Conservation (phyloP, 1,140 invertebrate genomes). For the Drosophila pallidifrons region DNA sequence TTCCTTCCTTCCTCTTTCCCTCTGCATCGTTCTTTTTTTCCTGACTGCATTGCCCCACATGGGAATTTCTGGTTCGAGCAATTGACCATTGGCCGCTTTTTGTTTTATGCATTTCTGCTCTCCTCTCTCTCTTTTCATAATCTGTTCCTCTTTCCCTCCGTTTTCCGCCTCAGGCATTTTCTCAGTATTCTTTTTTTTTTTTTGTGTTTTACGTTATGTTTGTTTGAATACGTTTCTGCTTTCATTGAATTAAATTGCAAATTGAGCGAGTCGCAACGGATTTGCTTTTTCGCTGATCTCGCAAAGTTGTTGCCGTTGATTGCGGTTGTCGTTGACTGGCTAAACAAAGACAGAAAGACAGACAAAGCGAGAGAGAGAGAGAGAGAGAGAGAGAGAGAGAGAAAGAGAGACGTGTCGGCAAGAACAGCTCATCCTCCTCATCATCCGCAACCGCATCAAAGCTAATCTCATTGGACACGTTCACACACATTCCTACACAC, state of each 20-base stretch:
- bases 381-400: not conserved
- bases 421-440: slow-evolving; percentile 47
- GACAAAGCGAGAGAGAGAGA: not conserved
- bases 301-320: slow-evolving; percentile 14
- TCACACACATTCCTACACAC: slow-evolving; percentile 20
- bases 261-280: slow-evolving; percentile 56
- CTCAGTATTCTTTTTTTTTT: slow-evolving; percentile 31
- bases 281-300: slow-evolving; percentile 49
- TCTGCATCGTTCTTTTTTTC: not conserved
- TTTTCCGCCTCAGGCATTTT: slow-evolving; percentile 18
- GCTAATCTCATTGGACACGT: slow-evolving; percentile 45
- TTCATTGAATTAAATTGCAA: slow-evolving; percentile 81
- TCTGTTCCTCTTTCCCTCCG: not conserved
- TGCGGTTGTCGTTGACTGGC: slow-evolving; percentile 11
- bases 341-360: slow-evolving; percentile 3
- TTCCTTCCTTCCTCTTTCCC: not conserved
- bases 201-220: slow-evolving; percentile 17
- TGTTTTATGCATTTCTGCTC: slow-evolving; percentile 28
- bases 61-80: not conserved
- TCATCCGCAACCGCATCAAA: slow-evolving; percentile 30
- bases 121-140: no score
- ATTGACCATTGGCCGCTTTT: slow-evolving; percentile 30
- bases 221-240: slow-evolving; percentile 31
- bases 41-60: slow-evolving; percentile 8
- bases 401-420: not conserved